A percentile compares a stretch with the other conserved stretches of the same genome.
Conservation (phyloP, 2,888 invertebrate genomes). For the Eristalis intricaria region DNA sequence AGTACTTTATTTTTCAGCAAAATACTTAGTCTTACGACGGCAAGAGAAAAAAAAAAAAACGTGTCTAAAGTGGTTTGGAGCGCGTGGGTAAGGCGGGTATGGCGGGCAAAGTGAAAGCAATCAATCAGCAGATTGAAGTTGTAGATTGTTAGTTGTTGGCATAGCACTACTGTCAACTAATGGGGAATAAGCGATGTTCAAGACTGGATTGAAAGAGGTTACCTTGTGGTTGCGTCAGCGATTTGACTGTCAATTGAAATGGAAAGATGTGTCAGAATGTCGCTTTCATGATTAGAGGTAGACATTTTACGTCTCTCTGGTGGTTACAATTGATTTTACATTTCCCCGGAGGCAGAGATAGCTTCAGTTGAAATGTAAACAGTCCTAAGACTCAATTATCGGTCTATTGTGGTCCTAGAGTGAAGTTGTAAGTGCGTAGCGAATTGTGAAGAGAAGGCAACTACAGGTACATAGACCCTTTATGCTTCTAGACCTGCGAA, state of each 20-base stretch:
- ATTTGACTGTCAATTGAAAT: neutral
- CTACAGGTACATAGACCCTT: neutral
- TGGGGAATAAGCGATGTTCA: neutral
- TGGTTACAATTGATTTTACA: neutral
- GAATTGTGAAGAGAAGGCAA: neutral
- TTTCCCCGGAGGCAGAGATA: neutral
- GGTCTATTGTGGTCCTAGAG: neutral
- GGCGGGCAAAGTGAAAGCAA: neutral
- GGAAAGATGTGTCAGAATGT: neutral
- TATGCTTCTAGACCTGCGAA: neutral
- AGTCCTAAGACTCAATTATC: neutral
- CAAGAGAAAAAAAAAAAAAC: neutral
- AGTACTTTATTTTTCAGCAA: slow-evolving; percentile 1
- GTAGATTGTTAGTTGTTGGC: neutral
- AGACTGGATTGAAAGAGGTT: neutral
- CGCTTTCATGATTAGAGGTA: too few species aligned
- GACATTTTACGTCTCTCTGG: neutral
- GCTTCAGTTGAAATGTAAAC: neutral
- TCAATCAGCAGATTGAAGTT: neutral
- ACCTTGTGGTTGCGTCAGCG: neutral
- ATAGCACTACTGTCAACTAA: neutral
- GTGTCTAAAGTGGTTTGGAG: neutral
- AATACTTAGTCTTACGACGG: neutral
- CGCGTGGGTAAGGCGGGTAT: neutral
- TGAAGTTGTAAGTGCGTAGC: neutral